Base-by-base conservation (phyloP, 2,113 vertebrate genomes). In the Jacana jacana region DNA sequence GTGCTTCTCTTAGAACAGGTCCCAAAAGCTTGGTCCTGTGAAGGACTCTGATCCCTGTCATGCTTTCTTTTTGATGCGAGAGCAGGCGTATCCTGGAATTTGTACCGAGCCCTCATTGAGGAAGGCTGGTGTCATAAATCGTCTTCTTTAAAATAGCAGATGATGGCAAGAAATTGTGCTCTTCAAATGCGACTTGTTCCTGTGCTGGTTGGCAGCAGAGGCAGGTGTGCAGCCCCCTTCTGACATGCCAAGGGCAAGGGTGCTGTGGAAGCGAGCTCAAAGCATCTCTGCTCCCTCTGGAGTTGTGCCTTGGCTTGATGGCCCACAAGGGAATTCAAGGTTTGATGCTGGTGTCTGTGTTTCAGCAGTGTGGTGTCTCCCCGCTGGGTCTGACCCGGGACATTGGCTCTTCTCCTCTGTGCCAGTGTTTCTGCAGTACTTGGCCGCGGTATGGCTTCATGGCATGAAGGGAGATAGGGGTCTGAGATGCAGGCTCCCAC, bases 161-260 rank as follows among this genome's bases (percentile, higher is more conserved):
- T 66, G 77, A 55, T 89, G 94, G 40, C 25, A 39, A 44, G 58
- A 25, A 77, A 24, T 22, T 4, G 28, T 49, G 63, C 48, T 88
- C 66, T 80, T 60, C 23, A n/a, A 25, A 28, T 58, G 65, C 20
- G 71, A 17, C 46, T 52, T 37, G 11, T 64, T 87, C 61, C 77
- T 1, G 2, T 68, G 82, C 54, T 1, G 6, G 25, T 39, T 88
- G 40, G 11, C 61, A 27, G 48, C 4, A 35, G 75, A 42, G 88
- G n/a, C 17, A 3, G 2, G 6, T 28, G 25, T 60, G 61, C 82
- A 69, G 82, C 89, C 73, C 55, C 61, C 49, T 57, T n/a, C 73
- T 30, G 54, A 31, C 5, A 0, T 10, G 0, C 16, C 73, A 20
- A 0, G 7, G n/a, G 6, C 8, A 0, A 9, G 25, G 64, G 12